Evolutionary conservation across 2,797 vertebrate species (phyloP), one percentile per base, ranked within the genome.

Genomic region (Neosilurus hyrtlii): DNA sequence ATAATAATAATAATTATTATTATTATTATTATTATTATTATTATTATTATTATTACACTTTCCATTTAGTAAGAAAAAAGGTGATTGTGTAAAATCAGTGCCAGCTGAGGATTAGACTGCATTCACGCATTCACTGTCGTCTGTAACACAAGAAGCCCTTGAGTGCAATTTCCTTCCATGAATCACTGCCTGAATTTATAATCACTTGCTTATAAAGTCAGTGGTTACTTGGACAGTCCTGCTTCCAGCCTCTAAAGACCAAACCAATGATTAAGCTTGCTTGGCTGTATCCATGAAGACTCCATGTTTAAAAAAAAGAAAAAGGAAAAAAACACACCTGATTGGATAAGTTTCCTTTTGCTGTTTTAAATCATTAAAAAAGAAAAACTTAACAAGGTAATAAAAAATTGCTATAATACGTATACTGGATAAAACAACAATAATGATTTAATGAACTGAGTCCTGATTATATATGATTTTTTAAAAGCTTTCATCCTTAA

Each of bases 221-320:
- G 43, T 72, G 49, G 49, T 72, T 74, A 56, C 52, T 57, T 74
- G 52, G 24, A 54, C 24, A 56, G 71, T 30, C 71, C 11, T 73
- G 49, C 56, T 56, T 73, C 24, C 71, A 56, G 9, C 26, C 11
- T 5, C 54, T 22, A 16, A 57, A 35, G 3, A 20, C 14, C 9
- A 11, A 54, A 20, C 24, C 52, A 30, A 56, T 74, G 51, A 56
- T 30, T n/a, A 76, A 37, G 56, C 10, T 37, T 35, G 56, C 11
- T 76, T 77, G 54, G 26, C 72, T 75, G 7, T n/a, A 43, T 76
- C 20, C 11, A 76, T 61, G 56, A 20, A 76, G 54, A 43, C 30
- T 61, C 30, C 24, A 30, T 26, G 70, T 54, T 5, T 5, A 43
- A 43, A 43, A 43, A 43, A 43, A 5, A 43, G 8, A 43, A 43